A percentile compares a stretch with the other conserved stretches of the same genome.
Evolutionary conservation across 2,797 vertebrate genomes (phyloP).

Genomic region (Loris lydekkerianus): DNA sequence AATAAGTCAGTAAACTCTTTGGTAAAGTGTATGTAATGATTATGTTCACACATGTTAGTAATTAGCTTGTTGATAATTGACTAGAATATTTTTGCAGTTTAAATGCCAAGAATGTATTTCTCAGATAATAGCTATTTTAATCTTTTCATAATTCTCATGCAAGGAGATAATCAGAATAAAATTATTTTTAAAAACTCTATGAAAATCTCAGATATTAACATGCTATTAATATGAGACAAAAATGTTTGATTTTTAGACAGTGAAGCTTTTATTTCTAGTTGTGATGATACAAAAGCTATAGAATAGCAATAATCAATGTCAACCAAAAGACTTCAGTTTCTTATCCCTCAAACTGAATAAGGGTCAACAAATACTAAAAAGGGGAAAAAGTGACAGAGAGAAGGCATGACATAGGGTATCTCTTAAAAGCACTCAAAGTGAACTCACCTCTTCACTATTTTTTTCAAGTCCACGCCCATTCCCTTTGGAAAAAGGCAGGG

Average conservation of each 20-base stretch:
- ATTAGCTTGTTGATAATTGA: not conserved
- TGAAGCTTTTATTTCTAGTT: not conserved
- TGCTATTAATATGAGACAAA: not conserved
- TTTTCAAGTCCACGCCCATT: not conserved
- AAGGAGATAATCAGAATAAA: not conserved
- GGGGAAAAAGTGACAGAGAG: not conserved
- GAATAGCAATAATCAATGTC: not conserved
- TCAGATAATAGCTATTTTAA: not conserved
- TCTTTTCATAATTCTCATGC: not conserved
- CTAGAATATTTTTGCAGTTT: not conserved
- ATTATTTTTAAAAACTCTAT: not conserved
- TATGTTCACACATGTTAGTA: not conserved
- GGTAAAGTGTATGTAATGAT: not conserved
- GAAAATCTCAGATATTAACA: not conserved
- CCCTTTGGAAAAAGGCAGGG: not conserved
- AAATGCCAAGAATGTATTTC: not conserved
- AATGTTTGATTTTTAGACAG: not conserved
- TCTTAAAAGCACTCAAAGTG: not conserved
- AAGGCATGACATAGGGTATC: not conserved
- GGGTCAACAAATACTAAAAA: not conserved
- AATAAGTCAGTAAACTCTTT: not conserved
- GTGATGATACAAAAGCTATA: not conserved
- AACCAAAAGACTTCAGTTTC: not conserved
- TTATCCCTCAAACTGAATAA: not conserved
- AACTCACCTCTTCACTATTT: not conserved